These are phyloP conservation scores for Bradypodion ventrale DNA, from an alignment of 2,797 vertebrate genomes.

Conservation along the genomic window DNA sequence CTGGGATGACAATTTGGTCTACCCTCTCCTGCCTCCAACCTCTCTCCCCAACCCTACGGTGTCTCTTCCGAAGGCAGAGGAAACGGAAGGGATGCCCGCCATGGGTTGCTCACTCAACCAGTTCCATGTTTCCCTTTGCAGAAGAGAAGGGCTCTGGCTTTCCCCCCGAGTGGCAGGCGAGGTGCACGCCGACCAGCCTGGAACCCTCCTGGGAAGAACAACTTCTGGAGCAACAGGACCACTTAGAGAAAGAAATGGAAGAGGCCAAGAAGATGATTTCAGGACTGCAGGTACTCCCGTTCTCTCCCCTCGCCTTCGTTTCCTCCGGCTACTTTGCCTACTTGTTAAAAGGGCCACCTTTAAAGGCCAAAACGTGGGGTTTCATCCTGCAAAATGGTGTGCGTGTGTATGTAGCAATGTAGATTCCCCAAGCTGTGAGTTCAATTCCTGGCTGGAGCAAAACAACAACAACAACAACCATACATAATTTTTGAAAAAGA, in stretches of 20 bases:
- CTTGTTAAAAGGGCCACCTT: not conserved
- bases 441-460: not conserved
- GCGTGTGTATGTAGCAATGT: not conserved
- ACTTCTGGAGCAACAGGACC: slow-evolving; percentile 91
- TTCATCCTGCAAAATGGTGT: not conserved
- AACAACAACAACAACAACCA: not conserved
- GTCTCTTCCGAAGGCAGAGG: slow-evolving; percentile 23
- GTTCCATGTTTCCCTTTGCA: slow-evolving; percentile 63
- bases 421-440: fast-evolving
- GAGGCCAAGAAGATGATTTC: slow-evolving; percentile 96
- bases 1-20: no score
- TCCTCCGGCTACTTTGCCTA: not conserved
- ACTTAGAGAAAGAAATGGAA: slow-evolving; percentile 92
- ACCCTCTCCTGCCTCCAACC: not conserved
- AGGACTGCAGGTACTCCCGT: slow-evolving; percentile 86
- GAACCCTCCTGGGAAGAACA: slow-evolving; percentile 87
- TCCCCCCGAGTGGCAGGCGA: slow-evolving; percentile 69
- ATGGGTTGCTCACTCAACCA: not conserved
- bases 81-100: slow-evolving; percentile 7
- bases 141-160: slow-evolving; percentile 76
- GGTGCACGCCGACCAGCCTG: slow-evolving; percentile 69
- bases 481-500: not conserved
- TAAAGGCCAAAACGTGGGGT: no score
- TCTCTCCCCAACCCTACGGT: not conserved
- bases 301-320: not conserved